Evolutionary conservation across 2,797 vertebrate species (phyloP), one percentile per base, ranked within the genome.

Genomic region (Corythornis leucogaster): DNA sequence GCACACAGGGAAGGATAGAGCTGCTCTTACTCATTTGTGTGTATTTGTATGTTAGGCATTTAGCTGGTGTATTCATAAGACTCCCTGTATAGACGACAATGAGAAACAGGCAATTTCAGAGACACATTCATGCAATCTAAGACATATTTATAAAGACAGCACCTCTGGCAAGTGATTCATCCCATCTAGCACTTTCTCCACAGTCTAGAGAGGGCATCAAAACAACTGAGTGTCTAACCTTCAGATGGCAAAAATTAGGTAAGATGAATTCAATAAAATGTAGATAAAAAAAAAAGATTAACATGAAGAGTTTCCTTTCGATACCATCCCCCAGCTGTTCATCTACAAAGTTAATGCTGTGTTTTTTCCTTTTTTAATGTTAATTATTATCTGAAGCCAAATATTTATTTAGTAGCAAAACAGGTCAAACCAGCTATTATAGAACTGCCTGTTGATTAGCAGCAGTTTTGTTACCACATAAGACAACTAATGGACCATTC

Each of bases 331-430:
- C 48, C 21, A 63, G 55, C 6, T 78, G 15, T 71, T 90, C 15
- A 58, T 71, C 54, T 77, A 62, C 26, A 35, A 77, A 42, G 18
- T 16, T 50, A 64, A 38, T 33, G 13, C 6, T 73, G 46, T 26
- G 35, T 76, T 62, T 75, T n/a, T 75, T 43, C 66, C 58, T 28
- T 79, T 83, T 77, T 66, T 45, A 48, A 78, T 87, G 35, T 63
- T 78, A 76, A 45, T 25, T 89, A 7, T 43, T 87, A 62, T 80
- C 61, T 68, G 53, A 87, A 90, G 31, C 12, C 35, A 89, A 91
- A 73, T 71, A 78, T 67, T 73, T 87, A 62, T 89, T 92, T 81
- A 89, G 40, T 26, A 78, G 31, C 3, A 3, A 83, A 93, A 79
- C 30, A 35, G 30, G 58, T 85, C 69, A 90, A 64, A 75, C 62